phyloP scores from a whole-genome alignment of 2,113 vertebrate species.

The Rhabdornis inornatus region DNA sequence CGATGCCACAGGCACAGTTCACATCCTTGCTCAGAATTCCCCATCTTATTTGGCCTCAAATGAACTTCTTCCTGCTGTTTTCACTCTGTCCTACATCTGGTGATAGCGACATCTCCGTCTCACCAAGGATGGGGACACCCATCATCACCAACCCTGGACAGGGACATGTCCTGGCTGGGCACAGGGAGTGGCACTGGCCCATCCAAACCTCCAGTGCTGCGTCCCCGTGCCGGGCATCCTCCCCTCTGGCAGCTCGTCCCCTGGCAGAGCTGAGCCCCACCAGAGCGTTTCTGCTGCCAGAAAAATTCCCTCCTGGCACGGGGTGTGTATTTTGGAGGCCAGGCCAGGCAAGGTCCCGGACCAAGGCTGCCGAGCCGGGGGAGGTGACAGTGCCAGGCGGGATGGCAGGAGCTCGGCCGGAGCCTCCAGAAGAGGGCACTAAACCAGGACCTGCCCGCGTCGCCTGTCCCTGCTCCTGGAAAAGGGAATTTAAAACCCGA shows the following conservation, averaged over 20 bases:
- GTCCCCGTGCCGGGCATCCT: neutral
- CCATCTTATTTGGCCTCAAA: neutral
- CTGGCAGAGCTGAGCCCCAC: neutral
- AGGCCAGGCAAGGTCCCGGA: accelerated
- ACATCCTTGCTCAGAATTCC: neutral
- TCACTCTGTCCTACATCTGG: neutral
- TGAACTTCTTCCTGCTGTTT: neutral
- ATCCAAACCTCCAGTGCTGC: accelerated
- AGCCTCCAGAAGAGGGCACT: slow-evolving; percentile 71
- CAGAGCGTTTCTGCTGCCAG: accelerated
- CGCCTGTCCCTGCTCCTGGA: neutral
- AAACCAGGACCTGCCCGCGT: neutral
- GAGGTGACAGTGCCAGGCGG: neutral
- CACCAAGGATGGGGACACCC: neutral
- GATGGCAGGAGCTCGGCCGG: neutral
- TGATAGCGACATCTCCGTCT: neutral
- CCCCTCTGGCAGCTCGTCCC: neutral
- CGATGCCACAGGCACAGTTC: neutral
- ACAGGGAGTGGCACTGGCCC: accelerated
- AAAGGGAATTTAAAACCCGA: accelerated
- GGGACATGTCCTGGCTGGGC: accelerated
- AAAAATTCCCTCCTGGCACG: neutral
- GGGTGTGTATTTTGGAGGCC: accelerated
- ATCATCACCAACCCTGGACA: accelerated
- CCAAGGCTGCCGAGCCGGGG: neutral